Conservation (phyloP, 2,113 vertebrate genomes). For the Anoplopoma fimbria region DNA sequence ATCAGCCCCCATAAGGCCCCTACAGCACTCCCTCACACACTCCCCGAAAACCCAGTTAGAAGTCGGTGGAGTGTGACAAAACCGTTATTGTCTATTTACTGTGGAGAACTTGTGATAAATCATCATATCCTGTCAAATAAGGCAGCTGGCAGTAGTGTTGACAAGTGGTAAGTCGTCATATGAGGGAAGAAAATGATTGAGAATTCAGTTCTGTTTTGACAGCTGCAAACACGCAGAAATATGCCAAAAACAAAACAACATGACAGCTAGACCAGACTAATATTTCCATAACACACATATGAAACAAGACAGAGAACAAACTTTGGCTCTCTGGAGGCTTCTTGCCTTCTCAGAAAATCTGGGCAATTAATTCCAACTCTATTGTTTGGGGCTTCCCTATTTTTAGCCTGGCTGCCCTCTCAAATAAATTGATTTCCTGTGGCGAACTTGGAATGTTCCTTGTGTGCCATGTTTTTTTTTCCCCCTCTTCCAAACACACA, state of each 20-base stretch:
- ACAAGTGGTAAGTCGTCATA: slow-evolving; percentile 75
- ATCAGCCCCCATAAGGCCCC: slow-evolving; percentile 75
- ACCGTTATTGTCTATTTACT: slow-evolving; percentile 84
- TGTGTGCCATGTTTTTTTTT: slow-evolving; percentile 54
- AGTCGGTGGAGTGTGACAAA: slow-evolving; percentile 84
- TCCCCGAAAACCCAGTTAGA: slow-evolving; percentile 80
- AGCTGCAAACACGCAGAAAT: slow-evolving; percentile 74
- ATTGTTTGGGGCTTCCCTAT: slow-evolving; percentile 78
- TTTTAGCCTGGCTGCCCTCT: slow-evolving; percentile 81
- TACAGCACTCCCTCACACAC: slow-evolving; percentile 71
- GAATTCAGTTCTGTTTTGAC: slow-evolving; percentile 74
- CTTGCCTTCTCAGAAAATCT: slow-evolving; percentile 73
- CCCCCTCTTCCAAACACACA: slow-evolving; percentile 51
- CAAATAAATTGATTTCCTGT: slow-evolving; percentile 85
- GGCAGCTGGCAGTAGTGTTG: slow-evolving; percentile 72
- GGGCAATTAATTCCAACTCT: slow-evolving; percentile 80
- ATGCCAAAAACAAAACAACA: slow-evolving; percentile 73
- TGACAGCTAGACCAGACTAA: slow-evolving; percentile 77
- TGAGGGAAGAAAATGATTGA: slow-evolving; percentile 75
- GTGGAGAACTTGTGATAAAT: slow-evolving; percentile 80
- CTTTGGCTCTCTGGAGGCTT: slow-evolving; percentile 76
- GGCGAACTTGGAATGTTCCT: slow-evolving; percentile 78
- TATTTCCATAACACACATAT: slow-evolving; percentile 75
- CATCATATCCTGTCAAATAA: slow-evolving; percentile 80
- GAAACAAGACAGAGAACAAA: slow-evolving; percentile 78